phyloP scores from a whole-genome alignment of 2,797 vertebrate genomes.

The Odontamblyopus rebecca region DNA sequence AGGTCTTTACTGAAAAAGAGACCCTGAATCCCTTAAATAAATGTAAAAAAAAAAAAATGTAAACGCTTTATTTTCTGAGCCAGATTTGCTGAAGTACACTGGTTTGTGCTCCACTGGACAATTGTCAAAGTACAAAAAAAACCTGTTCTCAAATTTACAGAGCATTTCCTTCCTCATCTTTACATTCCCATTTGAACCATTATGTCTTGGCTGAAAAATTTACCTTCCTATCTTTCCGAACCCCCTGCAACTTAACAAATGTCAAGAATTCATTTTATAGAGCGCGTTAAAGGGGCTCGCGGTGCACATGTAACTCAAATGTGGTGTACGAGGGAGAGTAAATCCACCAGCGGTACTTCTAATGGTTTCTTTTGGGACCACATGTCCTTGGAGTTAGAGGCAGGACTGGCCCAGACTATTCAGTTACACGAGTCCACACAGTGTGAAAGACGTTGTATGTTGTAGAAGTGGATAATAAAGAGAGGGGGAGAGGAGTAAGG shows the following conservation, averaged over 20 bases:
- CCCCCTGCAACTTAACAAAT: constrained; percentile 32
- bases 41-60: too few species aligned
- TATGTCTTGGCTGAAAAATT: constrained; percentile 58
- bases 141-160: constrained; percentile 33
- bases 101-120: neutral
- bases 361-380: constrained; percentile 74
- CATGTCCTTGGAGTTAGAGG: constrained; percentile 75
- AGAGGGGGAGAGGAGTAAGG: constrained; percentile 42
- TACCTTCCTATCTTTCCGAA: constrained; percentile 39
- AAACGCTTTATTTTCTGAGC: too few species aligned
- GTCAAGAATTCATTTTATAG: constrained; percentile 50
- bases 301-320: constrained; percentile 14
- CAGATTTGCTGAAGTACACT: too few species aligned
- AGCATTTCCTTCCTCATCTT: constrained; percentile 46
- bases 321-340: constrained; percentile 26
- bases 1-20: too few species aligned
- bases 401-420: constrained; percentile 65
- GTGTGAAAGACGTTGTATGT: constrained; percentile 70
- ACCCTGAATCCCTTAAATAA: too few species aligned
- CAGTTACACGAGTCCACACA: constrained; percentile 70
- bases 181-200: constrained; percentile 51
- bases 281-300: constrained; percentile 15
- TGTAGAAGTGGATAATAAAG: constrained; percentile 66
- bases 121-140: constrained; percentile 20
- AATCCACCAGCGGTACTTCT: constrained; percentile 42